Percentiles rank a stretch among this genome's conserved stretches.
phyloP scores from a whole-genome alignment of 2,888 invertebrate species.

The Acleris laterana region DNA sequence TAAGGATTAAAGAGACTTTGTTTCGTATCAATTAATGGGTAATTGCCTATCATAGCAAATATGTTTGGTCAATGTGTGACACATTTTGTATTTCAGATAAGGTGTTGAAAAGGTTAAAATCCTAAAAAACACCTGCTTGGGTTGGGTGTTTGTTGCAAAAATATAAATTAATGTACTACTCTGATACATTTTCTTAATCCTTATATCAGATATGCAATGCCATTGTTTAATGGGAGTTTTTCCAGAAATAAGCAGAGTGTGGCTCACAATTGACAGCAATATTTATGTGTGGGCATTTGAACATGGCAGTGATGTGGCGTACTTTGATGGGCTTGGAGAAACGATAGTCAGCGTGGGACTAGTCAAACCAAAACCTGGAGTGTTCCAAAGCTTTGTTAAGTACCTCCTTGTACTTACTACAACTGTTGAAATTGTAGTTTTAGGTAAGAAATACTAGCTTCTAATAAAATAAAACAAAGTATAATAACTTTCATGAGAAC shows the following conservation, averaged over 20 bases:
- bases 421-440: constrained; percentile 95
- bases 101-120: too few relatives aligned
- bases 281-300: constrained; percentile 99
- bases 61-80: too few relatives aligned
- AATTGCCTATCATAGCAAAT: too few relatives aligned
- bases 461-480: too few relatives aligned
- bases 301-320: constrained; percentile 96
- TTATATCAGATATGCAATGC: constrained; percentile 93
- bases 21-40: too few relatives aligned
- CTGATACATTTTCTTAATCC: constrained; percentile 46
- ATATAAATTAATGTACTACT: not conserved
- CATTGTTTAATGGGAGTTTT: constrained; percentile 99
- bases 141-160: constrained; percentile 15
- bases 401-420: constrained; percentile 96
- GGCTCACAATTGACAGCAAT: constrained; percentile 98
- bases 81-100: too few relatives aligned
- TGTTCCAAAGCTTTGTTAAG: constrained; percentile 95
- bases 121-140: too few relatives aligned
- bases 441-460: constrained; percentile 84
- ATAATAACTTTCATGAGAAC: too few relatives aligned
- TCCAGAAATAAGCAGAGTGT: constrained; percentile 97
- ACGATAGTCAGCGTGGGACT: constrained; percentile 97
- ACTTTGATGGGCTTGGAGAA: constrained; percentile 97
- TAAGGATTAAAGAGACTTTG: too few relatives aligned
- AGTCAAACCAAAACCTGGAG: constrained; percentile 93